Percentiles rank a stretch among this genome's conserved stretches.
Conservation (phyloP, 2,113 vertebrate species). For the Pterocles burchelli region DNA sequence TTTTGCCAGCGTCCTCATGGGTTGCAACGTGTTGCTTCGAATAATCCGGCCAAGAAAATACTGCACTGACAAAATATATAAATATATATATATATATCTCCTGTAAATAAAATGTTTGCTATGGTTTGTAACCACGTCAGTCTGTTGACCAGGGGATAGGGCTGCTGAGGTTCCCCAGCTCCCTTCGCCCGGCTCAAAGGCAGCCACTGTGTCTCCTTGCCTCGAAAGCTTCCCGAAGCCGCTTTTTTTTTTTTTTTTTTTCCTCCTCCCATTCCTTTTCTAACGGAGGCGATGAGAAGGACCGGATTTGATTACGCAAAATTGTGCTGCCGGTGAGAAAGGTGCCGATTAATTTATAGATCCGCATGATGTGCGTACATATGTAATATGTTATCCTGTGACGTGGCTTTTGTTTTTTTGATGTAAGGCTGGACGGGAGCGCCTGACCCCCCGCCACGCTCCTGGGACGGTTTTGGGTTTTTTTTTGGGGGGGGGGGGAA, state of each 20-base stretch:
- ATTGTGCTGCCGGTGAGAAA: not conserved
- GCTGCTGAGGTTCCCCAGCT: not conserved
- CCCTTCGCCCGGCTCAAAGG: not conserved
- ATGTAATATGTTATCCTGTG: rapidly evolving
- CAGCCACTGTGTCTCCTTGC: not conserved
- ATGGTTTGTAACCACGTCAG: conserved; percentile 75
- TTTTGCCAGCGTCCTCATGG: not conserved
- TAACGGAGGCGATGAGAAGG: not conserved
- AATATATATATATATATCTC: conserved; percentile 54
- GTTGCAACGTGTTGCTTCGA: conserved; percentile 47
- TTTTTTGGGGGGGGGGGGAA: too few species aligned
- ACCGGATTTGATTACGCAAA: not conserved
- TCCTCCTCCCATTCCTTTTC: not conserved
- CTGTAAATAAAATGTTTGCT: conserved; percentile 98
- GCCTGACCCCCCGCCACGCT: too few species aligned
- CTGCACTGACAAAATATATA: conserved; percentile 80
- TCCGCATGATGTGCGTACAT: not conserved
- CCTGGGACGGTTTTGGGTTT: too few species aligned
- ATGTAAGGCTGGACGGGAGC: not conserved
- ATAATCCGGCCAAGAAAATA: conserved; percentile 54
- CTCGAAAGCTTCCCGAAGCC: not conserved
- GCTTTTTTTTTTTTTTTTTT: not conserved
- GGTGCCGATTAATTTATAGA: rapidly evolving
- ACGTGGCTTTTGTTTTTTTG: rapidly evolving
- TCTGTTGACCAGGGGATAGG: not conserved